These are phyloP conservation scores for Helicolenus hilgendorfi DNA, from an alignment of 2,797 vertebrate genomes.

Conservation along the genomic window DNA sequence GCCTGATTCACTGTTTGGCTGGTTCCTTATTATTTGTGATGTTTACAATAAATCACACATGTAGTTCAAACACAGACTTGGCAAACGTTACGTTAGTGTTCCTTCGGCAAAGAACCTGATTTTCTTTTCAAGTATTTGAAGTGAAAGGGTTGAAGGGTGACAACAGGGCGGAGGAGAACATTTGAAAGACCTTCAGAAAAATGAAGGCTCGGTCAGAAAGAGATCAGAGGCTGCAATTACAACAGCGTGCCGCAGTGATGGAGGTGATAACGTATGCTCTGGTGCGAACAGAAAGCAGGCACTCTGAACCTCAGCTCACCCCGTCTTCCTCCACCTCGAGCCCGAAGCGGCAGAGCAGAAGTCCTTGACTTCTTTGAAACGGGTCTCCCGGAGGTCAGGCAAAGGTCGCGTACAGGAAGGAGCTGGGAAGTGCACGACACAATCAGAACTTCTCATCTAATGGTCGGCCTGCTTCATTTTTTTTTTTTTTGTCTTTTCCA, in stretches of 20 bases:
- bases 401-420: constrained; percentile 92
- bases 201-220: constrained; percentile 73
- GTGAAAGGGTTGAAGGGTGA: constrained; percentile 49
- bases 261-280: constrained; percentile 89
- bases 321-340: constrained; percentile 54
- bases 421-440: constrained; percentile 64
- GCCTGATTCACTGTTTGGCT: not conserved
- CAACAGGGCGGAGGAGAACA: constrained; percentile 38
- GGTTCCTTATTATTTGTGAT: not conserved
- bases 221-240: constrained; percentile 95
- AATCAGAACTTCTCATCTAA: constrained; percentile 79
- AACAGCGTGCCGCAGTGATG: constrained; percentile 94
- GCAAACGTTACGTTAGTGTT: not conserved
- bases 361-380: constrained; percentile 91
- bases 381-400: constrained; percentile 89
- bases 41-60: constrained; percentile 37
- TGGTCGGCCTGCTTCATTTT: constrained; percentile 26
- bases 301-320: constrained; percentile 79
- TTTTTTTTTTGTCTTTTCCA: constrained; percentile 36
- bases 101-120: constrained; percentile 5
- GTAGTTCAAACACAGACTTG: constrained; percentile 18
- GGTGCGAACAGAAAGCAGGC: constrained; percentile 84
- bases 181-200: constrained; percentile 88
- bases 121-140: constrained; percentile 50
- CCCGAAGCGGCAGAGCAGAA: constrained; percentile 84